A percentile compares a stretch with the other conserved stretches of the same genome.
These are phyloP conservation scores for Ariopsis seemanni DNA, from an alignment of 2,113 vertebrate species.

Conservation along the genomic window DNA sequence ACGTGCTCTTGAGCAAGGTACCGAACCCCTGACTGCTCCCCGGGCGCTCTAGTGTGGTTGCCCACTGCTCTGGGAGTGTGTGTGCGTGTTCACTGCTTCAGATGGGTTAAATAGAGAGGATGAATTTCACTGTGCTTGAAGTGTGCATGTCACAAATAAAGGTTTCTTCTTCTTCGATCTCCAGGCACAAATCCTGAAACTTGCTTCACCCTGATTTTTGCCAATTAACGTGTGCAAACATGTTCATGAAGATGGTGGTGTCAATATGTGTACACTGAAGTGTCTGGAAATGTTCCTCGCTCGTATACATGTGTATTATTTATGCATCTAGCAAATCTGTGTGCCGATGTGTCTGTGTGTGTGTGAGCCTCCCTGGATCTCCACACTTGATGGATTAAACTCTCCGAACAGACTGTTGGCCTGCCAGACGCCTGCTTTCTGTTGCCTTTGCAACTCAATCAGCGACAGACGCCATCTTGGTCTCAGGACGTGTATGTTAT, in stretches of 20 bases:
- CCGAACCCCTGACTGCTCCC: too few species aligned
- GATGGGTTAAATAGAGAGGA: too few species aligned
- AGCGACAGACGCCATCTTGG: slow-evolving; percentile 66
- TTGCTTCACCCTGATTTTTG: background rate
- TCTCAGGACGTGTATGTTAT: slow-evolving; percentile 58
- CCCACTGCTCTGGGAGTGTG: too few species aligned
- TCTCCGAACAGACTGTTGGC: slow-evolving; percentile 50
- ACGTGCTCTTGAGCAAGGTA: too few species aligned
- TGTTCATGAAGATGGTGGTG: background rate
- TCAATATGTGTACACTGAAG: background rate
- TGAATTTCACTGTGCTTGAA: too few species aligned
- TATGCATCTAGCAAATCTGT: background rate
- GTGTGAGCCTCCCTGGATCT: slow-evolving; percentile 56
- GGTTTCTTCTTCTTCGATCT: background rate
- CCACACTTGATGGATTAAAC: slow-evolving; percentile 75
- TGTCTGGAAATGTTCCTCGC: background rate
- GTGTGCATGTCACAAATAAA: too few species aligned
- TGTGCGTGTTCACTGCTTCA: too few species aligned
- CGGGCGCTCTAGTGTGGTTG: too few species aligned
- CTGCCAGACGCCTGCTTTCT: slow-evolving; percentile 60
- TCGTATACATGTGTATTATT: background rate
- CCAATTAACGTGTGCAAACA: background rate
- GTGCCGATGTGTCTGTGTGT: background rate
- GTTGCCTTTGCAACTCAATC: slow-evolving; percentile 73
- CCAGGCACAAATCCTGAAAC: background rate